Evolutionary conservation across 2,113 vertebrate genomes (phyloP), one percentile per base, ranked within the genome.

Genomic region (Myotis lucifugus): DNA sequence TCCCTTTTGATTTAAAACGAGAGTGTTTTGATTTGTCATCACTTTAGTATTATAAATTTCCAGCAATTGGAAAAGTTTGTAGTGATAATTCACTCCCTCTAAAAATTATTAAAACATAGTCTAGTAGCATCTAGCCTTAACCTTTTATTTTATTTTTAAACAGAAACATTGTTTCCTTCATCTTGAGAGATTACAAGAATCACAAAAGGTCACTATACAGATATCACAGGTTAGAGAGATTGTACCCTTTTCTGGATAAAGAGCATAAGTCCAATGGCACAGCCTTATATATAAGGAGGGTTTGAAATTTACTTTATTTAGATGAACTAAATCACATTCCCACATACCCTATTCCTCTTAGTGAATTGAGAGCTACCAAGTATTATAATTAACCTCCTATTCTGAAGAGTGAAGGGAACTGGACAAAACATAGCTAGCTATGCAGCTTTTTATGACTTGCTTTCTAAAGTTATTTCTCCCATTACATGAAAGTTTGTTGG

Each of bases 121-220:
- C 88, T 93, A 82, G 3, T 82, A 92, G 69, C 93, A 88, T 96
- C 90, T 90, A 93, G 94, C 96, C 66, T n/a, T 95, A 79, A 93
- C 83, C 73, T 97, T 97, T 76, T 37, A 97, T 93, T 98, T 97
- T 97, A 97, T 97, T 97, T 98, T 98, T 97, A 96, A 98, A 98
- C 96, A 97, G 97, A 98, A 97, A 96, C 96, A 98, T 96, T 97
- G 95, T 96, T 97, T 92, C 95, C 67, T 97, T 96, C 96, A 97
- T 97, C 97, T 96, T 97, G 94, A 98, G 97, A 97, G 97, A 98
- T 96, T 96, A 98, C 97, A 97, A 97, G 97, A 97, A 96, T 98
- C 97, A 97, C 96, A 97, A 97, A 97, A 97, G 96, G 96, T 98
- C 96, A 97, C 93, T 97, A 97, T 93, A 96, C 97, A 97, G 97